These are phyloP conservation scores for Papilio elwesi DNA, from an alignment of 2,888 invertebrate genomes.

Conservation along the genomic window DNA sequence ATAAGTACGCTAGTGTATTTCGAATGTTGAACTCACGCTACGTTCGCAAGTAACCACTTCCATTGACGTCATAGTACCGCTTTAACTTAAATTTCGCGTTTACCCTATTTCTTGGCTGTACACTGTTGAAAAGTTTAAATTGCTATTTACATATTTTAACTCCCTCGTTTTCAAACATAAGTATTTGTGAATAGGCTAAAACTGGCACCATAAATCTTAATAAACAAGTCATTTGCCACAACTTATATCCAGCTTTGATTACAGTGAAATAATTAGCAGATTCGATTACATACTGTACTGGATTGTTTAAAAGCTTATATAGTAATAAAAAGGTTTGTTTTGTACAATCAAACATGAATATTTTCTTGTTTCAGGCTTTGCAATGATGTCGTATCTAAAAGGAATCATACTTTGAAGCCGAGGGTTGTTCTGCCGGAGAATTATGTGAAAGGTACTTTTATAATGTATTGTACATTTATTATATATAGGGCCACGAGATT, in stretches of 20 bases:
- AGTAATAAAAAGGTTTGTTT: too few relatives aligned
- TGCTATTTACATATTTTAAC: constrained; percentile 24
- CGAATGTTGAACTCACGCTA: constrained; percentile 59
- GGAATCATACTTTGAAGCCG: constrained; percentile 86
- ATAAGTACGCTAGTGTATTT: constrained; percentile 33
- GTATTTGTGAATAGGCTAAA: constrained; percentile 3
- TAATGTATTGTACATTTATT: constrained; percentile 33
- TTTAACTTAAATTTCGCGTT: constrained; percentile 28
- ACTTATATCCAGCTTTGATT: too few relatives aligned
- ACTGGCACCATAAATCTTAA: neutral
- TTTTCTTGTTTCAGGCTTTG: constrained; percentile 72
- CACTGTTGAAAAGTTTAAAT: constrained; percentile 25
- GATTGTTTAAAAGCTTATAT: too few relatives aligned
- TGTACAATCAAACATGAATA: too few relatives aligned
- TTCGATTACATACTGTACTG: too few relatives aligned
- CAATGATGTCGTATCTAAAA: constrained; percentile 80
- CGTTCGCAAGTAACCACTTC: constrained; percentile 58
- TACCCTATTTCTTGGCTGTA: neutral
- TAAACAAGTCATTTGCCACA: too few relatives aligned
- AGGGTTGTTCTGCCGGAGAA: constrained; percentile 88
- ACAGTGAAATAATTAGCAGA: too few relatives aligned
- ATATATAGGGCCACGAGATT: neutral
- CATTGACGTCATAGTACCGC: constrained; percentile 66
- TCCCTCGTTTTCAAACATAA: neutral
- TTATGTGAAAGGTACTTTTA: constrained; percentile 88